Evolutionary conservation across 2,797 vertebrate genomes (phyloP), one percentile per base, ranked within the genome.

Genomic region (Linurgus olivaceus): DNA sequence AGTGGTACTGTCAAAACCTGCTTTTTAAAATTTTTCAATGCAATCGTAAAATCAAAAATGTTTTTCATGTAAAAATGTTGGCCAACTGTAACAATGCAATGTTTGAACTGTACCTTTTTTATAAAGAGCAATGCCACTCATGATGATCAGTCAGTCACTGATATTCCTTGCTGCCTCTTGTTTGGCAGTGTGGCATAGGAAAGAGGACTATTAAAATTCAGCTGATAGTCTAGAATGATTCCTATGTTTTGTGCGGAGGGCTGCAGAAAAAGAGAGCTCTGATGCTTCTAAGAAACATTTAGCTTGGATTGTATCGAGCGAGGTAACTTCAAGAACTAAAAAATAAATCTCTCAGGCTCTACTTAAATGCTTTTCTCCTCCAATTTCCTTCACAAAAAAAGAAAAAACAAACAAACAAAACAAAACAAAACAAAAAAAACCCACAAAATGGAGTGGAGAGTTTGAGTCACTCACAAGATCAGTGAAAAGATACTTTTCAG

Each of bases 401-500:
- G 14, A 57, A 24, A 12, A 66, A 87, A 92, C 37, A 38, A 38
- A 38, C 11, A n/a, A 13, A 28, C 15, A 10, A 38, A 38, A 38
- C 38, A 38, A 38, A 38, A 21, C 17, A 85, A 93, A 25, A 12
- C 20, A 31, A 29, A 28, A 16, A 8, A 17, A 12, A 13, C n/a
- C 29, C 18, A 62, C 82, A 93, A 76, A 83, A 38, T 45, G 47
- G 11, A 75, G 47, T 13, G 31, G 71, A 86, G 85, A 93, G 88
- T 90, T 95, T 72, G 58, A 92, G 38, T 40, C 66, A 66, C 4
- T 48, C 50, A 63, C 44, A 42, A 61, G 19, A 86, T 89, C 29
- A 74, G 59, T 50, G 88, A 93, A 94, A 96, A 94, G 65, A 59
- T 10, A 78, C 35, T 68, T 78, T 97, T 95, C 89, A 80, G 82